A percentile compares a stretch with the other conserved stretches of the same genome.
These are phyloP conservation scores for Gymnothorax reevesii DNA, from an alignment of 2,797 vertebrate genomes.

Conservation along the genomic window DNA sequence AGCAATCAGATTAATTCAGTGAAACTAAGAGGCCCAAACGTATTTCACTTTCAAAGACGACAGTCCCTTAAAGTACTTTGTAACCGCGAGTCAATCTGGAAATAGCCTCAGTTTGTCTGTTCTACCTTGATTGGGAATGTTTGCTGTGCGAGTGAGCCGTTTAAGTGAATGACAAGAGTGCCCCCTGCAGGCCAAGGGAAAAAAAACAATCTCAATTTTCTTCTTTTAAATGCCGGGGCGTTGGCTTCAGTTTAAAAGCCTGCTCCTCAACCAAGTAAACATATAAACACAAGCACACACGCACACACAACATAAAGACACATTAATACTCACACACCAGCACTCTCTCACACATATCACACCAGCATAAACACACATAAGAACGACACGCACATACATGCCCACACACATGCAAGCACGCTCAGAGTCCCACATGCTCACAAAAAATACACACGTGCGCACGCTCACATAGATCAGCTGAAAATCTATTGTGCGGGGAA, in stretches of 20 bases:
- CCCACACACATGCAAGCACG: neutral
- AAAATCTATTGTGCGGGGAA: neutral
- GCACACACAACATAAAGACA: neutral
- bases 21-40: slow-evolving; percentile 38
- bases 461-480: neutral
- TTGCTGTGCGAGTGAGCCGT: slow-evolving; percentile 11
- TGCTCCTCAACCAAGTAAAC: neutral
- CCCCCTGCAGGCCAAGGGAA: slow-evolving; percentile 35
- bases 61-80: slow-evolving; percentile 34
- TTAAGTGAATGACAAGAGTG: slow-evolving; percentile 37
- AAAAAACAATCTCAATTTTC: neutral
- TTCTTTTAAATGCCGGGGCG: slow-evolving; percentile 14
- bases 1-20: slow-evolving; percentile 47
- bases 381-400: neutral
- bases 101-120: slow-evolving; percentile 26
- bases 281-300: neutral
- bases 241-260: neutral
- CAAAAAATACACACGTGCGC: slow-evolving; percentile 5
- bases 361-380: neutral
- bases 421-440: too few species aligned
- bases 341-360: neutral
- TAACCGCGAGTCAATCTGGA: slow-evolving; percentile 42
- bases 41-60: slow-evolving; percentile 42
- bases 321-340: neutral
- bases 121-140: slow-evolving; percentile 23